Percentiles rank a stretch among this genome's conserved stretches.
Conservation (phyloP, 37 sponge, comb jelly and placozoan genomes). For the Geodia barretti region DNA sequence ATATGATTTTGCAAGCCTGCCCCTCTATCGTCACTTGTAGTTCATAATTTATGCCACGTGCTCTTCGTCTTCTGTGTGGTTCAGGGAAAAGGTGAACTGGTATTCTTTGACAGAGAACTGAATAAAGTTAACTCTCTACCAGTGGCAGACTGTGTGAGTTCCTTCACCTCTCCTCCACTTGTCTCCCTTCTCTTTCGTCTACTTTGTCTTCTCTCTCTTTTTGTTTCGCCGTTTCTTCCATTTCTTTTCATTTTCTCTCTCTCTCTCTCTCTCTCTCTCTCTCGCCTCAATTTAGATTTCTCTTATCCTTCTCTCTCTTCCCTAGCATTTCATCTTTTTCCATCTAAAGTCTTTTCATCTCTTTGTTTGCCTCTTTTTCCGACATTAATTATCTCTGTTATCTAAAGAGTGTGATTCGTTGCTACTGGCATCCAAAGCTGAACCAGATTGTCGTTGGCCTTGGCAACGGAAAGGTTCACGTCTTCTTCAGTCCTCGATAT, state of each 20-base stretch:
- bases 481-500: conserved; percentile 71
- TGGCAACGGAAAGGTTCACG: conserved; percentile 72
- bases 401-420: conserved; percentile 76
- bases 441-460: conserved; percentile 92
- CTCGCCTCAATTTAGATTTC: background rate
- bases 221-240: background rate
- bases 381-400: background rate
- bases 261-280: background rate
- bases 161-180: background rate
- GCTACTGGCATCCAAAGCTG: conserved; percentile 92
- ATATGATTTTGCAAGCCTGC: too few species aligned
- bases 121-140: conserved; percentile 53
- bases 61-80: background rate
- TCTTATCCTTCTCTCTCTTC: background rate
- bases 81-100: conserved; percentile 65
- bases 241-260: background rate
- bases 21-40: too few species aligned
- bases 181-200: background rate
- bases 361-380: background rate
- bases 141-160: conserved; percentile 67
- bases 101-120: conserved; percentile 77
- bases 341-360: background rate
- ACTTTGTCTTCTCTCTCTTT: background rate
- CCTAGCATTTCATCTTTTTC: background rate
- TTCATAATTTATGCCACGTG: background rate